A percentile compares a stretch with the other conserved stretches of the same genome.
Evolutionary conservation across 1,140 invertebrate species (phyloP).

Genomic region (Hydropsyche tenuis): DNA sequence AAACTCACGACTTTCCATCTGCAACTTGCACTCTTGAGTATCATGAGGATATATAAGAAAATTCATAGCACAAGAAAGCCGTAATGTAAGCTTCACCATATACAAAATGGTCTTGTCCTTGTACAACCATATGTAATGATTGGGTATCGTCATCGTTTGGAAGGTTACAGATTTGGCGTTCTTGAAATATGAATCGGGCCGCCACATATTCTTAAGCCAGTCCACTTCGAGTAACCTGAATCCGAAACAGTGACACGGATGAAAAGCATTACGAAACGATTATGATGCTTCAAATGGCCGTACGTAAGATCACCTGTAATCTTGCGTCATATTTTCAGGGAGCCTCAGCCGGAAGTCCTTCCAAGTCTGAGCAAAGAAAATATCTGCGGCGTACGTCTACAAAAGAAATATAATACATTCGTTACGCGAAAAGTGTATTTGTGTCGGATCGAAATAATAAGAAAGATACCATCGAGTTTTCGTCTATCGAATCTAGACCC

Average conservation of each 20-base stretch:
- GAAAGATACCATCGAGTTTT: conserved; percentile 86
- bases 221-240: conserved; percentile 80
- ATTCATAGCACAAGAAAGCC: conserved; percentile 89
- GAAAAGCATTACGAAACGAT: neutral
- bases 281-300: conserved; percentile 15
- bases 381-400: conserved; percentile 87
- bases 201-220: conserved; percentile 90
- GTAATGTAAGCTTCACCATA: conserved; percentile 86
- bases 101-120: conserved; percentile 88
- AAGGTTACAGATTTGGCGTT: conserved; percentile 92
- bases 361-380: conserved; percentile 92
- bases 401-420: conserved; percentile 22
- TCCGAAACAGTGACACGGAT: neutral
- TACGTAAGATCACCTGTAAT: conserved; percentile 68
- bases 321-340: conserved; percentile 90
- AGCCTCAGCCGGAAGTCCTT: conserved; percentile 85
- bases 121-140: conserved; percentile 89
- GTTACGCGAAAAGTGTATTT: neutral
- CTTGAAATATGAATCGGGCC: conserved; percentile 88
- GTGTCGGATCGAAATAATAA: neutral
- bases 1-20: conserved; percentile 88
- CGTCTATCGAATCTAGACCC: conserved; percentile 91
- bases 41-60: conserved; percentile 91
- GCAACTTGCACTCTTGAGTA: conserved; percentile 88
- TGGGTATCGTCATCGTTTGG: conserved; percentile 92